Evolutionary conservation across 2,797 vertebrate genomes (phyloP).

Genomic region (Rousettus madagascariensis): DNA sequence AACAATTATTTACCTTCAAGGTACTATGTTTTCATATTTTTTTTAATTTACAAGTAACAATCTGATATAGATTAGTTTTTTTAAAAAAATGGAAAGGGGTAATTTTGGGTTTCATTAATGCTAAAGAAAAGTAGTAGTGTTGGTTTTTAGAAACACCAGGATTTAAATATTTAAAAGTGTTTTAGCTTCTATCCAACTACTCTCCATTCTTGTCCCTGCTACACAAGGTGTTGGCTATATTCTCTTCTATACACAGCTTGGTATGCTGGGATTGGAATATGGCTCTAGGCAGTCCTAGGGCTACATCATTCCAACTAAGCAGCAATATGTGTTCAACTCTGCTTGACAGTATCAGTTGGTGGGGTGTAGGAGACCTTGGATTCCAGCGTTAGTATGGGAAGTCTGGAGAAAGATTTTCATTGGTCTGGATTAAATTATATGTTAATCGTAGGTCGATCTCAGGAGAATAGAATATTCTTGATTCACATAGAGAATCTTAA

Average conservation of each 20-base stretch:
- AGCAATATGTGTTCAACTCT: not conserved
- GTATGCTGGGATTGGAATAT: not conserved
- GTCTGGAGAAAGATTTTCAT: not conserved
- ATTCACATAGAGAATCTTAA: rapidly evolving
- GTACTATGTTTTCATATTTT: not conserved
- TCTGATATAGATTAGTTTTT: not conserved
- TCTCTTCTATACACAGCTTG: not conserved
- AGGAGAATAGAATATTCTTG: too few species aligned
- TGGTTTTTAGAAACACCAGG: not conserved
- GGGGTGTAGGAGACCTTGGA: not conserved
- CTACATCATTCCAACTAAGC: not conserved
- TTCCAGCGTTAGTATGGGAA: not conserved
- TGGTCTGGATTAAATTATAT: not conserved
- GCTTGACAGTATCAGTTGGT: not conserved
- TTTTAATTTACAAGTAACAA: not conserved
- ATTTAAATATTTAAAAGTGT: not conserved
- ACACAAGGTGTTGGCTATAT: not conserved
- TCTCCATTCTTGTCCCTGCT: not conserved
- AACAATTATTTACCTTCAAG: not conserved
- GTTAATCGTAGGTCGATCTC: too few species aligned
- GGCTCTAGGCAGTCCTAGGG: not conserved
- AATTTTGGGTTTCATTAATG: not conserved
- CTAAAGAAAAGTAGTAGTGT: not conserved
- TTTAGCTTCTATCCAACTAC: not conserved
- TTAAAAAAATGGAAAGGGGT: not conserved